A percentile compares a stretch with the other conserved stretches of the same genome.
These are phyloP conservation scores for Cenopis cana DNA, from an alignment of 2,888 invertebrate species.

Conservation along the genomic window DNA sequence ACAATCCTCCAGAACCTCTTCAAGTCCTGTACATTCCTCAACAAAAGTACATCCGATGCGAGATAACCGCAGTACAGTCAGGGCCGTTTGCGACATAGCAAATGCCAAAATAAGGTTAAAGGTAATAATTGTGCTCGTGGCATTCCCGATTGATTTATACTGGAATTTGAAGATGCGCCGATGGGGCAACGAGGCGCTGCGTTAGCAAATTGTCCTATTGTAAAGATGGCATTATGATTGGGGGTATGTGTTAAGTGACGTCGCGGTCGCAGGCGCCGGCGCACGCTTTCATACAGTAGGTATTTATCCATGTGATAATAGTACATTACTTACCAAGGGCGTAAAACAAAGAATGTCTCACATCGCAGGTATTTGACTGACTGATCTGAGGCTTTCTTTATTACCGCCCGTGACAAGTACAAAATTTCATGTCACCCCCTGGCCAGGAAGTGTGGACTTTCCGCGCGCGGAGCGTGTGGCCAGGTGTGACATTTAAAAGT, in stretches of 20 bases:
- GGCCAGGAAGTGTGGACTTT: too few relatives aligned
- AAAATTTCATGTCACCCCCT: too few relatives aligned
- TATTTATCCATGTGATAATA: too few relatives aligned
- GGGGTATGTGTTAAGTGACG: conserved; percentile 19
- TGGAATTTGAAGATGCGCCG: conserved; percentile 68
- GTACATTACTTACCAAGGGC: too few relatives aligned
- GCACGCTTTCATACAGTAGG: not conserved
- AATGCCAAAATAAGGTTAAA: conserved; percentile 84
- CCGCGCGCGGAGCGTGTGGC: too few relatives aligned
- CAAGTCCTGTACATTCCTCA: conserved; percentile 3
- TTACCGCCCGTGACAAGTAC: too few relatives aligned
- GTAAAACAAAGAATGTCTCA: too few relatives aligned
- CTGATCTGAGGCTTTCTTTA: too few relatives aligned
- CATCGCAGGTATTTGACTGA: too few relatives aligned
- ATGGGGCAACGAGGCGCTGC: conserved; percentile 40
- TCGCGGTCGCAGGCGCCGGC: conserved; percentile 16
- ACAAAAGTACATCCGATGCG: conserved; percentile 25
- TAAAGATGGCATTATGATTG: conserved; percentile 30
- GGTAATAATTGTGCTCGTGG: conserved; percentile 73
- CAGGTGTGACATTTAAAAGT: too few relatives aligned
- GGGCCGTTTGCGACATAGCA: conserved; percentile 79
- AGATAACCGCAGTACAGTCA: conserved; percentile 57
- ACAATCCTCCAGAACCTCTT: not conserved
- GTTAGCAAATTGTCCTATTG: conserved; percentile 38
- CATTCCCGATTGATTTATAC: conserved; percentile 74